Evolutionary conservation across 1,140 invertebrate species (phyloP).

Genomic region (Ceratosolen fusciceps): DNA sequence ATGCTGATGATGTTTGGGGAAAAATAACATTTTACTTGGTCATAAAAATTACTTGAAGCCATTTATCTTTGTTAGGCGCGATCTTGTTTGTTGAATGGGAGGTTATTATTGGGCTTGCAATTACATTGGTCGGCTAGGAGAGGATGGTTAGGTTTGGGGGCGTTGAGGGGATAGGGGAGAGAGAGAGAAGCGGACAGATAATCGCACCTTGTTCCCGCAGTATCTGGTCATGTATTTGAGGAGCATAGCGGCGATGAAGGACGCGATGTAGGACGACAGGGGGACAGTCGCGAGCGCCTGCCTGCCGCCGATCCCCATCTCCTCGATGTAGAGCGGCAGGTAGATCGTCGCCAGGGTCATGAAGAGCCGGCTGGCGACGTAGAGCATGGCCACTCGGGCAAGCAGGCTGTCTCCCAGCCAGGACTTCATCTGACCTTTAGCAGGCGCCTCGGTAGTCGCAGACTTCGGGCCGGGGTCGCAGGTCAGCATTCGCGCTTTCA

Average conservation of each 20-base stretch:
- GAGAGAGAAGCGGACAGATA: neutral
- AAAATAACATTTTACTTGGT: no score
- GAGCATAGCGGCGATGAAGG: constrained; percentile 84
- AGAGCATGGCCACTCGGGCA: constrained; percentile 70
- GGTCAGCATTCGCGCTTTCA: constrained; percentile 63
- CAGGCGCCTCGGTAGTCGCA: neutral
- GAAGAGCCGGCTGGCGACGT: constrained; percentile 87
- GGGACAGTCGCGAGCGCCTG: constrained; percentile 89
- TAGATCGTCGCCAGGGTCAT: constrained; percentile 89
- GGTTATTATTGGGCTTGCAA: no score
- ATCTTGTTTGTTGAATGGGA: no score
- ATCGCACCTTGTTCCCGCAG: constrained; percentile 73
- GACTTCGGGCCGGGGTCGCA: constrained; percentile 27
- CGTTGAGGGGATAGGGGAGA: no score
- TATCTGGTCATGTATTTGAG: constrained; percentile 79
- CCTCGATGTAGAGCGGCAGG: constrained; percentile 85
- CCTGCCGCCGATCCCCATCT: constrained; percentile 71
- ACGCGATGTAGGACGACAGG: constrained; percentile 86
- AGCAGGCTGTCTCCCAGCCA: constrained; percentile 60
- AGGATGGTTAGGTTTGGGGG: no score
- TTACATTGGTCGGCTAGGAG: no score
- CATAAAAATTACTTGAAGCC: no score
- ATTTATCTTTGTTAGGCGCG: no score
- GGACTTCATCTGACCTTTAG: constrained; percentile 21
- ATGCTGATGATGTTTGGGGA: no score